Evolutionary conservation across 2,113 vertebrate genomes (phyloP), one percentile per base, ranked within the genome.

Genomic region (Leucoraja erinaceus): DNA sequence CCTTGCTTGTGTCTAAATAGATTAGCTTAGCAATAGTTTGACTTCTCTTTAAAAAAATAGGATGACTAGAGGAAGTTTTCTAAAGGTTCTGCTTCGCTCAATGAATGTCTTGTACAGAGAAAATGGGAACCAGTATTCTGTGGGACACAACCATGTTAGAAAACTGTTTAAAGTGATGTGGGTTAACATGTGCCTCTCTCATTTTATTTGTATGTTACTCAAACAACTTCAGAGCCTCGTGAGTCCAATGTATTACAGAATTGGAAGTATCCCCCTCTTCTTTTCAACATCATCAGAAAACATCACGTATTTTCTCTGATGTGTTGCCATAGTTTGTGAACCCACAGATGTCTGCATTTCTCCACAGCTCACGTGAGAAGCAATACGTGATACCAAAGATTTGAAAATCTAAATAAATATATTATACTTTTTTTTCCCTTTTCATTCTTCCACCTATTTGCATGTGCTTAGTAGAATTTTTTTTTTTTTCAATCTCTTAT

Each of bases 271-370:
- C 33, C 14, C 68, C 31, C 66, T 33, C n/a, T 31, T 90, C 31
- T 31, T 70, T 70, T 90, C 66, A 90, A 90, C 0, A 68, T 16
- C 88, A 33, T 70, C 63, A 11, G 66, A 70, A 70, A 38, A 61
- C 66, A 90, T 90, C 66, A 90, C 4, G 31, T 33, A 47, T 70
- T 72, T 33, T 70, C 63, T 90, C 33, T 90, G 88, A 90, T 90
- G 31, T 90, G 16, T 47, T 90, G 16, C 88, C 20, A 31, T 66
- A 33, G 63, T 70, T 63, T 90, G 63, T 90, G 14, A 90, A 20
- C 86, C 61, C 68, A 68, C 31, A 38, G 31, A 33, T 70, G 16
- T 70, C 33, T 38, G 8, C 66, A 86, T 86, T 86, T 86, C 54
- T 86, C 54, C 59, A 2, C 25, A n/a, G 81, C 11, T 61, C 61